Evolutionary conservation across 2,797 vertebrate species (phyloP), one percentile per base, ranked within the genome.

Genomic region (Chelmon rostratus): DNA sequence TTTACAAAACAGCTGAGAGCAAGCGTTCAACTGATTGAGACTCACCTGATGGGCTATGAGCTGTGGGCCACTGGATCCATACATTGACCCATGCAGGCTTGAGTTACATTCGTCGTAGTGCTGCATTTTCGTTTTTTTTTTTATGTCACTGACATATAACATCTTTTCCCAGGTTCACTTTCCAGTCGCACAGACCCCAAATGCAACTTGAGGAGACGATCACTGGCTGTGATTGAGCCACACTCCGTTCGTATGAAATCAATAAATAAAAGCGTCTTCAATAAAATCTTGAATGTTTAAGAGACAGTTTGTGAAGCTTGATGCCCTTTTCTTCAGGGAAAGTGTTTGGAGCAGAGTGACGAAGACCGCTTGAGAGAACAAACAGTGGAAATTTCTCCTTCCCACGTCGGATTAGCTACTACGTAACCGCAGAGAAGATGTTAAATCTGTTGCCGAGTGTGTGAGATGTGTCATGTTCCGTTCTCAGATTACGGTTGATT

Each of bases 1-100:
- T 54, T 74, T 77, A 78, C 62, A 68, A 77, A 80, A 68, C 59
- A 65, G 73, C 70, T 83, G 71, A 73, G 70, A 65, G 68, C 7
- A 65, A 76, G 37, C 6, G 9, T 76, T 79, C 59, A 71, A 73
- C 58, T 73, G 83, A 68, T 62, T 73, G 79, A 89, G 69, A 89
- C 81, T 83, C 82, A 80, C 86, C 73, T 72, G 83, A 91, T 92
- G 71, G 74, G 68, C 82, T 75, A 44, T 67, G 52, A 73, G 76
- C 82, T 64, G 58, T 5, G 71, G 61, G 76, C 81, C 78, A 57
- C 71, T 68, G 69, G 84, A 92, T 94, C 91, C 49, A 90, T 91
- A 90, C 86, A 86, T 87, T 83, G 87, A 93, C 84, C 79, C 15
- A 12, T 66, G 58, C 65, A n/a, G 82, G 75, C 77, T 77, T 67